Evolutionary conservation across 2,888 invertebrate species (phyloP).

Genomic region (Allygus modestus): DNA sequence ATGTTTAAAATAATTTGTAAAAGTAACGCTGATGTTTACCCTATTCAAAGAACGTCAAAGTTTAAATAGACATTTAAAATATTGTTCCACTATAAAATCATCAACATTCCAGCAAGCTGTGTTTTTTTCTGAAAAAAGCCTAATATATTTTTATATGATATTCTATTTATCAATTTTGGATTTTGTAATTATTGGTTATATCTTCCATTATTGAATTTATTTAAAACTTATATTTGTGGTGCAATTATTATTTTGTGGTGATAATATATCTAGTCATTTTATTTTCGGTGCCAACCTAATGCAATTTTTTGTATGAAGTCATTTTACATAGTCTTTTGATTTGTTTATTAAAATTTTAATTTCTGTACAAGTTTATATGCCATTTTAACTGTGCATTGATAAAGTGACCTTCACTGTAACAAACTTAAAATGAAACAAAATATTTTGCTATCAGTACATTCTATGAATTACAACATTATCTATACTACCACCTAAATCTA

Average conservation of each 20-base stretch:
- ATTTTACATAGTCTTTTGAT: not conserved
- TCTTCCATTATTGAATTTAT: not conserved
- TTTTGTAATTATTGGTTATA: not conserved
- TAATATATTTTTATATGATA: not conserved
- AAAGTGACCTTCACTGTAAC: constrained; percentile 1
- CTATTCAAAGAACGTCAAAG: not conserved
- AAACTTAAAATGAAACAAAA: not conserved
- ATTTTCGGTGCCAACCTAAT: constrained; percentile 17
- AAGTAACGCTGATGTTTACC: not conserved
- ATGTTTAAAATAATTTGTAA: not conserved
- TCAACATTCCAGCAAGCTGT: not conserved
- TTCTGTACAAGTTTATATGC: not conserved
- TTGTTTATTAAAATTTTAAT: not conserved
- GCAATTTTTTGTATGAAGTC: not conserved
- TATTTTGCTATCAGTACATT: not conserved
- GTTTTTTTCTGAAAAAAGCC: not conserved
- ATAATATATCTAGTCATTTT: constrained; percentile 28
- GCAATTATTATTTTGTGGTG: constrained; percentile 32
- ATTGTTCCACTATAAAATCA: not conserved
- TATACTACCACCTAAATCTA: not conserved
- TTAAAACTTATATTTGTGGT: not conserved
- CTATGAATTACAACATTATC: not conserved
- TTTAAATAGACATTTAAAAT: not conserved
- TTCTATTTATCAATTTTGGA: not conserved
- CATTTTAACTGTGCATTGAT: not conserved